Base-by-base conservation (phyloP, 2,797 vertebrate species). In the Cryptoblepharus egeriae region DNA sequence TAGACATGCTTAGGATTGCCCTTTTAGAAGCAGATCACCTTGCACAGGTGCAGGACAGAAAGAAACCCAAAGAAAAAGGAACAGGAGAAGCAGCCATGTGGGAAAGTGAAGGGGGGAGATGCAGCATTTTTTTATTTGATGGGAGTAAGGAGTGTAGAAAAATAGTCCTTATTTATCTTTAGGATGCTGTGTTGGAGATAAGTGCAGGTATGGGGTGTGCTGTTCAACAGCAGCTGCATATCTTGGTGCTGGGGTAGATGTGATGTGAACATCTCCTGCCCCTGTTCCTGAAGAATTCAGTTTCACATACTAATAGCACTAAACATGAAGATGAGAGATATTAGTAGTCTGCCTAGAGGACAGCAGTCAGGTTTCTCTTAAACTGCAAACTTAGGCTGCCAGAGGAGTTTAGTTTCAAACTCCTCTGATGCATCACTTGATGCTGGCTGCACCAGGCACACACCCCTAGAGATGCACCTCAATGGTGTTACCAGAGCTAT, bases 81-180 rank as follows among this genome's bases (percentile, higher is more conserved):
- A n/a, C n/a, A 71, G 26, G 24, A n/a, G 45, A 7, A 13, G 1
- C n/a, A n/a, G n/a, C n/a, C n/a, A n/a, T 35, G 1, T 32, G 61
- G 32, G 9, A 60, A 11, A 1, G 49, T 37, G n/a, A 57, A 3
- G 18, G 1, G 0, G 1, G 1, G 1, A 0, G 7, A 11, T 11
- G 49, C 24, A 0, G n/a, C 26, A 45, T 24, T 3, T 75, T 55
- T 65, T 15, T 35, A 35, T 4, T 24, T 80, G 75, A 74, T 72
- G 70, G 35, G 0, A 1, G 0, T 1, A 49, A 39, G 32, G 24
- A 61, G 26, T n/a, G 4, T 55, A n/a, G 26, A 13, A n/a, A 65
- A 76, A 4, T 2, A 63, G 57, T 11, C 1, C 55, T 75, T 20
- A 37, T 28, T 75, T 39, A n/a, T 28, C 35, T n/a, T 61, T 69